Evolutionary conservation across 2,797 vertebrate genomes (phyloP).

Genomic region (Chaetophractus vellerosus): DNA sequence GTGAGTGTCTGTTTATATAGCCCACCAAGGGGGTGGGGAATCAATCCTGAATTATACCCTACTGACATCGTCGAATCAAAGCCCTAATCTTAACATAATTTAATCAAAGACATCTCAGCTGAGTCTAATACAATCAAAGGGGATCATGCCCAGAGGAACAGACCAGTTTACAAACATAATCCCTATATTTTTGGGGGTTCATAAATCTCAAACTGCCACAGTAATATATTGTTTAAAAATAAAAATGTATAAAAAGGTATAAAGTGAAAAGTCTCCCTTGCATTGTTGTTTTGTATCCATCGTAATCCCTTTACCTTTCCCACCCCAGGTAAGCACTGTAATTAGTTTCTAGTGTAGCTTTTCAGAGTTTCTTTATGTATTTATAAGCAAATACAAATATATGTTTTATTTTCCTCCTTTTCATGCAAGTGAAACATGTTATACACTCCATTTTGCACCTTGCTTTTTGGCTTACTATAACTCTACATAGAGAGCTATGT

Average conservation of each 20-base stretch:
- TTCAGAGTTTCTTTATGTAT: constrained; percentile 17
- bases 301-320: background rate
- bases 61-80: too few relatives aligned
- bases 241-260: background rate
- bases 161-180: too few relatives aligned
- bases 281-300: background rate
- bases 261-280: background rate
- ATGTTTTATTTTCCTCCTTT: background rate
- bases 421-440: background rate
- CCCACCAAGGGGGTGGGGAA: too few relatives aligned
- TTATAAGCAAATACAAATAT: background rate
- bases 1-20: too few relatives aligned
- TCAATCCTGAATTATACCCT: too few relatives aligned
- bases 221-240: constrained; percentile 22
- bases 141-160: too few relatives aligned
- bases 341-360: background rate
- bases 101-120: too few relatives aligned
- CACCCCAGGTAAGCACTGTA: background rate
- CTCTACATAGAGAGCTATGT: background rate
- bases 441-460: background rate
- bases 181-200: too few relatives aligned
- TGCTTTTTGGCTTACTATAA: constrained; percentile 34
- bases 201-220: too few relatives aligned
- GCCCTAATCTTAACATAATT: too few relatives aligned
- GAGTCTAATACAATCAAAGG: too few relatives aligned